Evolutionary conservation across 2,113 vertebrate genomes (phyloP), one percentile per base, ranked within the genome.

Genomic region (Tragelaphus buxtoni): DNA sequence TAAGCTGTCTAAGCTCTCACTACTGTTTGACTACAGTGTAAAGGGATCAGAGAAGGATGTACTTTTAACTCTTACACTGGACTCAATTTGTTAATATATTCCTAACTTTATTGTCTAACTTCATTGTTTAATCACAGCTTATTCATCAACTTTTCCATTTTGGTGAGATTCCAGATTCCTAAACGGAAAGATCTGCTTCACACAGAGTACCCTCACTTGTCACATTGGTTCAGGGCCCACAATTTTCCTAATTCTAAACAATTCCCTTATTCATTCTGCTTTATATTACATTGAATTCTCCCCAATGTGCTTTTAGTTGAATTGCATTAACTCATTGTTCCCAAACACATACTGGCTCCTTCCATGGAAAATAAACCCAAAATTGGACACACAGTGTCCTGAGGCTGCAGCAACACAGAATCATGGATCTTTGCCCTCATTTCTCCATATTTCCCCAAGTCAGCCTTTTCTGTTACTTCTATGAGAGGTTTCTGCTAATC

Each of bases 261-360:
- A 45, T 80, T 74, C 47, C n/a, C 77, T 63, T 93, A 30, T 93
- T 94, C 72, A 91, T 53, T 18, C 82, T 96, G 82, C 82, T 96
- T 93, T 89, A 26, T 89, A 83, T 94, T 94, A 58, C 45, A 32
- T 72, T 88, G 91, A 74, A 35, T 18, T 87, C 86, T 74, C 77
- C 16, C 53, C 22, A 81, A 30, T 63, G n/a, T 97, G 79, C 60
- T 95, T 97, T 96, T 81, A 90, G 53, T 93, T 89, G 55, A 81
- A 5, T 49, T 72, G 83, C 49, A 74, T 97, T 95, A 94, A 97
- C 93, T 97, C 55, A 88, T 90, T 97, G 49, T 84, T 95, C 88
- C 95, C 74, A 90, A 91, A 53, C 12, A 72, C 28, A 51, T 63
- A 58, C 28, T 94, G 96, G 58, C 83, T 93, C n/a, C 65, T 81